phyloP scores from a whole-genome alignment of 2,113 vertebrate species.

The Tupaia chinensis region DNA sequence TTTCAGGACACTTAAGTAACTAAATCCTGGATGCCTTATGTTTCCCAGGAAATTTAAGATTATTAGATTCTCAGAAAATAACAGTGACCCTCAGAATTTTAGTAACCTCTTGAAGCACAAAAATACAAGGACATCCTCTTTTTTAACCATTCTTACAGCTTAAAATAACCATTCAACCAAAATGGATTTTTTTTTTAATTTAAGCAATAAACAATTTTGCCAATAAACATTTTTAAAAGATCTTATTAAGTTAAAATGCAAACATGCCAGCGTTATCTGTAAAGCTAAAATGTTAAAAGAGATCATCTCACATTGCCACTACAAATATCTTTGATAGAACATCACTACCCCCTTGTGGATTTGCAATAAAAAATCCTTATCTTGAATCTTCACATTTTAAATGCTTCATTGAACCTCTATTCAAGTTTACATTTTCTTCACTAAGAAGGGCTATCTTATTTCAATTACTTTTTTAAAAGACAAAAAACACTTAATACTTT shows the following conservation, averaged over 20 bases:
- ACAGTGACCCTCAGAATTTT: conserved; percentile 27
- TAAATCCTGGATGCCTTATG: conserved; percentile 31
- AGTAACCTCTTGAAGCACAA: conserved; percentile 27
- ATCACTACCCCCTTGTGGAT: conserved; percentile 89
- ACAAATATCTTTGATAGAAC: conserved; percentile 80
- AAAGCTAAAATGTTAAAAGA: conserved; percentile 75
- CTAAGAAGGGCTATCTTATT: conserved; percentile 46
- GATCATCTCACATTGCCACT: conserved; percentile 70
- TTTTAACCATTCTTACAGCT: conserved; percentile 7
- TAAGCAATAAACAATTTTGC: conserved; percentile 74
- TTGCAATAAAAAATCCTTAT: conserved; percentile 82
- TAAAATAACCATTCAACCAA: conserved; percentile 34
- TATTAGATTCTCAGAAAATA: conserved; percentile 28
- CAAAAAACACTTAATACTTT: neutral
- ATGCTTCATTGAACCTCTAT: conserved; percentile 62
- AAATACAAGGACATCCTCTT: conserved; percentile 38
- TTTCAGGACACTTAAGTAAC: conserved; percentile 9
- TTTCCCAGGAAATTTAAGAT: conserved; percentile 50
- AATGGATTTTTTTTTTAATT: conserved; percentile 69
- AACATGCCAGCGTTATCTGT: conserved; percentile 75
- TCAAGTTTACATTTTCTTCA: conserved; percentile 62
- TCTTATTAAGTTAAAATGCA: conserved; percentile 83
- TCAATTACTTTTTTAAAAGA: conserved; percentile 61
- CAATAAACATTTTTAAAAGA: conserved; percentile 75
- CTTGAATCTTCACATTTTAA: conserved; percentile 72